Evolutionary conservation across 2,797 vertebrate genomes (phyloP).

Genomic region (Champsocephalus esox): DNA sequence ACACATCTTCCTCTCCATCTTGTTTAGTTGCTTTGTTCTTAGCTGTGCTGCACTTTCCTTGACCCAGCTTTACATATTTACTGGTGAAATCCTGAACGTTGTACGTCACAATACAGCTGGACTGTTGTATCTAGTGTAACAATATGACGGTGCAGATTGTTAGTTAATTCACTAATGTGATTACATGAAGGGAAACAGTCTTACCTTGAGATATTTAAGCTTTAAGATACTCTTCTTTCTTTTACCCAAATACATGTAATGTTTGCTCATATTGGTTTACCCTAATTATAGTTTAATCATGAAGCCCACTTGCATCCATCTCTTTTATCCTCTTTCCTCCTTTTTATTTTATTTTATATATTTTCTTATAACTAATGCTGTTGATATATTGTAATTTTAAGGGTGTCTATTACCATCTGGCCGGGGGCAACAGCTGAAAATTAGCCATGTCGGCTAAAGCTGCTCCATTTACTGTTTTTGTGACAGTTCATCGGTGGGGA

Average conservation of each 20-base stretch:
- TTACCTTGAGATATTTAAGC: not conserved
- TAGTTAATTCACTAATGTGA: not conserved
- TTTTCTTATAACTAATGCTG: no score
- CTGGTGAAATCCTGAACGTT: conserved; percentile 1
- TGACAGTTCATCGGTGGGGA: no score
- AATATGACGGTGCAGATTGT: not conserved
- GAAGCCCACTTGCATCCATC: no score
- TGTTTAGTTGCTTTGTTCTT: conserved; percentile 37
- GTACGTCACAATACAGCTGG: not conserved
- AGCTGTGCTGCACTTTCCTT: conserved; percentile 4
- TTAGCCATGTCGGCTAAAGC: no score
- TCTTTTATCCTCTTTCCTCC: no score
- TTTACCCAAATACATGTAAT: not conserved
- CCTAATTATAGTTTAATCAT: not conserved
- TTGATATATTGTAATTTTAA: no score
- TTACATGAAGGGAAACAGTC: not conserved
- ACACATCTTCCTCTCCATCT: conserved; percentile 34
- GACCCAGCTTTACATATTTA: conserved; percentile 36
- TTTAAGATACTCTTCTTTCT: not conserved
- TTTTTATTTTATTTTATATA: no score
- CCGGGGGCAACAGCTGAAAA: no score
- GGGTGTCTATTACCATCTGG: no score
- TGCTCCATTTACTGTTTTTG: no score
- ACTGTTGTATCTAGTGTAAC: conserved; percentile 2
- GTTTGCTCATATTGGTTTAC: not conserved